phyloP scores from a whole-genome alignment of 2,113 vertebrate species.

The Neodontobutis hainanensis region DNA sequence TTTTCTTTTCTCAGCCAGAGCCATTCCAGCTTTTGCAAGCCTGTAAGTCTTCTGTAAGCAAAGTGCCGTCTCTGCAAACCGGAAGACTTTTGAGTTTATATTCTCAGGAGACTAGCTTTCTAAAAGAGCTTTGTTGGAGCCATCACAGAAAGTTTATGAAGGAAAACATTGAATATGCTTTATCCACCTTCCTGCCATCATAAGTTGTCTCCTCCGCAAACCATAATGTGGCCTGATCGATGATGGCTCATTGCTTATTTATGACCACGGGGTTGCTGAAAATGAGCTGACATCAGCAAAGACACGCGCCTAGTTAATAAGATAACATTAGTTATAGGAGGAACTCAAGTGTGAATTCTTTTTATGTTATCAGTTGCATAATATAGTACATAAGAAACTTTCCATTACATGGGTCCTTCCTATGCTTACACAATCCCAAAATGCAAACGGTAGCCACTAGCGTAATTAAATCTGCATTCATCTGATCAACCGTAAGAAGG shows the following conservation, averaged over 20 bases:
- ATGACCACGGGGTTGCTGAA: conserved; percentile 31
- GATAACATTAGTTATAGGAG: conserved; percentile 47
- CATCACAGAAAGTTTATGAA: not conserved
- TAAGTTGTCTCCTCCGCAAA: conserved; percentile 20
- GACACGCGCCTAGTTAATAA: conserved; percentile 65
- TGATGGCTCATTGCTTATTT: conserved; percentile 52
- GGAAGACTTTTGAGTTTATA: not conserved
- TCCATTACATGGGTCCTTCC: no score
- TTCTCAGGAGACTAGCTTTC: not conserved
- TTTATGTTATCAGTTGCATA: no score
- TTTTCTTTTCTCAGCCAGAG: not conserved
- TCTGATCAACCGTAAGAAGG: no score
- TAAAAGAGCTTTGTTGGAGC: not conserved
- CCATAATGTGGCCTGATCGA: conserved; percentile 53
- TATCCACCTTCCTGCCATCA: conserved; percentile 31
- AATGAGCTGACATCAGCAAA: conserved; percentile 57
- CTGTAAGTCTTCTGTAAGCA: not conserved
- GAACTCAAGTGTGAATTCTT: conserved; percentile 20
- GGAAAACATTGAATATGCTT: conserved; percentile 9
- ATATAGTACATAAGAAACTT: no score
- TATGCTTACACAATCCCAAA: no score
- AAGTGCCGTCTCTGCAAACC: not conserved
- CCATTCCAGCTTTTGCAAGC: not conserved
- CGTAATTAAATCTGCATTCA: no score
- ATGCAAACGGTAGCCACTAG: no score